Evolutionary conservation across 2,888 invertebrate species (phyloP).

Genomic region (Latheticus oryzae): DNA sequence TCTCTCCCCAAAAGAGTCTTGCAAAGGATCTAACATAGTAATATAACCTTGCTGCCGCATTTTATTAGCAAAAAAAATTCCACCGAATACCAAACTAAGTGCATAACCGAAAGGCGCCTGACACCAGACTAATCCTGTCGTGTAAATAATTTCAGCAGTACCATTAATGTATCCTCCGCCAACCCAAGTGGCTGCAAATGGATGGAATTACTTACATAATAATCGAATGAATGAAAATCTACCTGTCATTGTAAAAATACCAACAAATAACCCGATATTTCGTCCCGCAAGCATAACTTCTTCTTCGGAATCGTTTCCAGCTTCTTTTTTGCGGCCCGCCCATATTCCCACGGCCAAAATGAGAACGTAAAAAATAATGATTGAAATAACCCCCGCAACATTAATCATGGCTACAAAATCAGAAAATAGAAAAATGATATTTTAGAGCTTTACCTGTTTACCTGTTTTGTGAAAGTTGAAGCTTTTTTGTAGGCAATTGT

Average conservation of each 20-base stretch:
- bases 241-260: constrained; percentile 99
- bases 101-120: constrained; percentile 99
- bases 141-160: constrained; percentile 97
- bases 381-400: constrained; percentile 91
- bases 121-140: constrained; percentile 94
- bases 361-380: constrained; percentile 94
- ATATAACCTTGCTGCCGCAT: constrained; percentile 98
- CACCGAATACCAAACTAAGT: constrained; percentile 94
- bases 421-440: too few relatives aligned
- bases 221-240: constrained; percentile 37
- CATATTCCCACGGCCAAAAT: constrained; percentile 97
- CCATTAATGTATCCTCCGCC: constrained; percentile 99
- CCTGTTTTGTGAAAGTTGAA: constrained; percentile 10
- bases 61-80: constrained; percentile 97
- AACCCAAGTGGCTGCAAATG: constrained; percentile 92
- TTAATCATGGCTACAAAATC: constrained; percentile 77
- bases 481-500: constrained; percentile 13
- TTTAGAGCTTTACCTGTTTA: constrained; percentile 6
- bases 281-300: constrained; percentile 99
- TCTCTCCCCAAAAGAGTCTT: constrained; percentile 95
- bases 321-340: constrained; percentile 94
- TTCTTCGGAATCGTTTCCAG: constrained; percentile 91
- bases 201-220: too few relatives aligned
- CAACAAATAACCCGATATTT: constrained; percentile 96
- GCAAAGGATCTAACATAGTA: constrained; percentile 98